Percentiles rank a stretch among this genome's conserved stretches.
phyloP scores from a whole-genome alignment of 1,140 invertebrate genomes.

The Drosophila navojoa region DNA sequence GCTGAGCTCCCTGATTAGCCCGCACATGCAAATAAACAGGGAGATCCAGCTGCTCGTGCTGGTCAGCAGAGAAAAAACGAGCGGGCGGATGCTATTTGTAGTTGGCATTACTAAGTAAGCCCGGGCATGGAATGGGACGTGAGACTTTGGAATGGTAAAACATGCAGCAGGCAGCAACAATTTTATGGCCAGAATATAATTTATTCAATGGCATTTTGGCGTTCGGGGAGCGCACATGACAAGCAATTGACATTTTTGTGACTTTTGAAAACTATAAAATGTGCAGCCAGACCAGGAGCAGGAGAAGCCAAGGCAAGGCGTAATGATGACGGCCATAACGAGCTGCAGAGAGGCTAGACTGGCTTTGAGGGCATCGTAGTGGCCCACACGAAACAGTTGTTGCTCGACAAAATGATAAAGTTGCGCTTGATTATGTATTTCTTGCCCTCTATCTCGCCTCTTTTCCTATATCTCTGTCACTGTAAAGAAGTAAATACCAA shows the following conservation, averaged over 20 bases:
- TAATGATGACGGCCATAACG: conserved; percentile 11
- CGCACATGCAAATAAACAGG: conserved; percentile 40
- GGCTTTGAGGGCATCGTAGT: conserved; percentile 25
- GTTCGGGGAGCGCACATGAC: conserved; percentile 51
- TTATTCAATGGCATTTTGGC: conserved; percentile 78
- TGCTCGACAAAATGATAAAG: conserved; percentile 76
- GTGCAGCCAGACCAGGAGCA: conserved; percentile 46
- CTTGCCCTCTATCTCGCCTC: conserved; percentile 7
- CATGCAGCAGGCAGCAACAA: conserved; percentile 53
- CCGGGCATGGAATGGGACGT: conserved; percentile 48
- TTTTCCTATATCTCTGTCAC: conserved; percentile 1
- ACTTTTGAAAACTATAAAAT: conserved; percentile 83
- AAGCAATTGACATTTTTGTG: conserved; percentile 81
- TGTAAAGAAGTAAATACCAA: conserved; percentile 54
- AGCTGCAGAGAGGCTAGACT: conserved; percentile 7
- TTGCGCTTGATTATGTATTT: conserved; percentile 75
- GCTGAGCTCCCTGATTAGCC: conserved; percentile 41
- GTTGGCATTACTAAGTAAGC: conserved; percentile 42
- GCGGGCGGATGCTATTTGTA: background rate
- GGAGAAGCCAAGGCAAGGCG: background rate
- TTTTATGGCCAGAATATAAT: conserved; percentile 80
- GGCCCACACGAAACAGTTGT: conserved; percentile 46
- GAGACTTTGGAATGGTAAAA: conserved; percentile 49
- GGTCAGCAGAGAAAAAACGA: background rate
- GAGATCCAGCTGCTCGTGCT: background rate